phyloP scores from a whole-genome alignment of 2,797 vertebrate species.

The Leptoclinus maculatus region DNA sequence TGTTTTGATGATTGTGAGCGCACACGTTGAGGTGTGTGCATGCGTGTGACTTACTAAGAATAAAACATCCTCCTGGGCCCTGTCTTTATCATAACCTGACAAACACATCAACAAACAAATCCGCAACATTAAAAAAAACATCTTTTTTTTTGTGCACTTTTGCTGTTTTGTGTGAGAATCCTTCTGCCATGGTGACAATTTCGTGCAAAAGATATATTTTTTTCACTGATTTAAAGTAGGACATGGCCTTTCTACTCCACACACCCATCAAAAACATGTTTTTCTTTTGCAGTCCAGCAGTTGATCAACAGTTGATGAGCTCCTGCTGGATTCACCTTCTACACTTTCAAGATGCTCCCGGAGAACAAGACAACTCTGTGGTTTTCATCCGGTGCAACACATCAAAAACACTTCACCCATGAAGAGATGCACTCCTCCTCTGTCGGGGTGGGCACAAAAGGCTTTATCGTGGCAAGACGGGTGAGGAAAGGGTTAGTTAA shows the following conservation, averaged over 20 bases:
- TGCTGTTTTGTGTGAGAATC: constrained; percentile 20
- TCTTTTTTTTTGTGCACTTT: constrained; percentile 15
- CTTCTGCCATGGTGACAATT: constrained; percentile 4
- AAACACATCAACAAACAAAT: constrained; percentile 47
- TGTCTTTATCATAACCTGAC: constrained; percentile 39
- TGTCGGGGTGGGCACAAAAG: neutral
- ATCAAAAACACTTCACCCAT: neutral
- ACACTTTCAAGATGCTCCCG: constrained; percentile 1
- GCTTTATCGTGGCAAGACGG: neutral
- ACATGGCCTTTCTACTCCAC: neutral
- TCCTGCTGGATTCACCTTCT: constrained; percentile 22
- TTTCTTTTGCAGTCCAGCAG: constrained; percentile 7
- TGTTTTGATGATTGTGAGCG: constrained; percentile 50
- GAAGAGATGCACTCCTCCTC: neutral
- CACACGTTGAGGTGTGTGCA: constrained; percentile 10
- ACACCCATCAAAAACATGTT: neutral
- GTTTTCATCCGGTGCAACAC: constrained; percentile 9
- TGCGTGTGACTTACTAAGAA: constrained; percentile 36
- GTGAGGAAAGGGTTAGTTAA: neutral
- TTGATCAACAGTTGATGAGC: constrained; percentile 12
- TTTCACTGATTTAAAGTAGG: constrained; percentile 20
- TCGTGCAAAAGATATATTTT: constrained; percentile 1
- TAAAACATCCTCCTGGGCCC: constrained; percentile 37
- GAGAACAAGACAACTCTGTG: constrained; percentile 1
- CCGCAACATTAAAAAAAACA: neutral